A percentile compares a stretch with the other conserved stretches of the same genome.
Conservation (phyloP, 2,113 vertebrate genomes). For the Burhinus oedicnemus region DNA sequence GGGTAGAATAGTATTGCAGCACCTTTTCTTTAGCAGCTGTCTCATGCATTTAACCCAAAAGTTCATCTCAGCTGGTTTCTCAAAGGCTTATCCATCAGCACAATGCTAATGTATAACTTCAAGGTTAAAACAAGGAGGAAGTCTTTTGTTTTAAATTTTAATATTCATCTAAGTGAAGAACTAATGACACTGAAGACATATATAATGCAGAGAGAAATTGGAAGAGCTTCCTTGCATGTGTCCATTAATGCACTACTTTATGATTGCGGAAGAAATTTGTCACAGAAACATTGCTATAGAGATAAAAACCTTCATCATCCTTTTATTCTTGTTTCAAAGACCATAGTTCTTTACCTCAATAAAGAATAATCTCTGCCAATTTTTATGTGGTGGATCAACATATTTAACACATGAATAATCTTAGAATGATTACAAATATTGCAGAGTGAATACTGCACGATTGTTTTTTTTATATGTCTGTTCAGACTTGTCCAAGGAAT, state of each 20-base stretch:
- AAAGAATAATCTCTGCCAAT: background rate
- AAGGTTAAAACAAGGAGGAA: conserved; percentile 57
- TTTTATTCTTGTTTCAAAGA: background rate
- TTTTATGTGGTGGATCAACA: background rate
- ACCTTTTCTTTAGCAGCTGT: background rate
- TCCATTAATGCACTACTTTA: conserved; percentile 32
- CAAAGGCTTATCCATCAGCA: background rate
- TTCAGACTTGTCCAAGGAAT: background rate
- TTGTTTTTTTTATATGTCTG: background rate
- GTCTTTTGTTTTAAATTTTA: conserved; percentile 47
- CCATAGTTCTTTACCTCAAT: background rate
- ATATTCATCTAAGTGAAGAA: conserved; percentile 37
- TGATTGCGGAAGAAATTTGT: conserved; percentile 2
- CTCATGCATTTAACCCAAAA: background rate
- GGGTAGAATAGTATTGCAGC: background rate
- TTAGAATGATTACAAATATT: background rate
- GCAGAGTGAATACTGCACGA: background rate
- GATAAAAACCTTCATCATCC: background rate
- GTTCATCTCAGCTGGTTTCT: background rate
- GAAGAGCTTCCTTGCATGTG: background rate
- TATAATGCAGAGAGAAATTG: conserved; percentile 29
- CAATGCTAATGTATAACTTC: background rate
- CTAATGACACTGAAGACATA: conserved; percentile 20
- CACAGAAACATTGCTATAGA: background rate
- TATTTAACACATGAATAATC: background rate